Base-by-base conservation (phyloP, 2,113 vertebrate species). In the Platichthys stellatus region DNA sequence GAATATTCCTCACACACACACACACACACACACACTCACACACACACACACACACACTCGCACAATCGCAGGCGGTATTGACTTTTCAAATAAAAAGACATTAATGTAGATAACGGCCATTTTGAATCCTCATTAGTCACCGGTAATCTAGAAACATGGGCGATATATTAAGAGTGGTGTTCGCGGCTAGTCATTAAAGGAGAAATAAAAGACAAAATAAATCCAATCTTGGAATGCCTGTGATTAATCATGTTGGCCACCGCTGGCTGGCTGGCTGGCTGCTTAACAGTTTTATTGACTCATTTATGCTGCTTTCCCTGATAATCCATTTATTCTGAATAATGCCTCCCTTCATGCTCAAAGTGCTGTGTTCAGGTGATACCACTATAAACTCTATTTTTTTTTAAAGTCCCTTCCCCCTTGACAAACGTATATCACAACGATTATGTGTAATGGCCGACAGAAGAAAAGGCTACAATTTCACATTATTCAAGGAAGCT, bases 111-210 rank as follows among this genome's bases (percentile, higher is more conserved):
- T 93, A 93, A 93, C 81, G 80, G 89, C 82, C 86, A 90, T 92
- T 94, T 92, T 91, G 90, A 91, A 92, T 92, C 82, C 90, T 90
- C 86, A 91, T 94, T 93, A 93, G 91, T 91, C 93, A 93, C 86
- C 76, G 75, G 89, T 91, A 94, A 92, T 93, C 92, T 91, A 73
- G 89, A 88, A 91, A 85, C 91, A 88, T 69, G 81, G 88, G 70
- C 85, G 53, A 91, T 92, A 89, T 90, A 93, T 91, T 88, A 90
- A 85, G 91, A 84, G 76, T 35, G 79, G 85, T 85, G 88, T 90
- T 90, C 83, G 51, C 85, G 24, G 86, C 76, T 51, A 90, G 83
- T 91, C 91, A 89, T 93, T 93, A 93, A 92, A 90, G 84, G 85
- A 84, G 89, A 92, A 93, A 92, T 93, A 92, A 93, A 94, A 91